Conservation (phyloP, 2,888 invertebrate species). For the Lucinisca nassula region DNA sequence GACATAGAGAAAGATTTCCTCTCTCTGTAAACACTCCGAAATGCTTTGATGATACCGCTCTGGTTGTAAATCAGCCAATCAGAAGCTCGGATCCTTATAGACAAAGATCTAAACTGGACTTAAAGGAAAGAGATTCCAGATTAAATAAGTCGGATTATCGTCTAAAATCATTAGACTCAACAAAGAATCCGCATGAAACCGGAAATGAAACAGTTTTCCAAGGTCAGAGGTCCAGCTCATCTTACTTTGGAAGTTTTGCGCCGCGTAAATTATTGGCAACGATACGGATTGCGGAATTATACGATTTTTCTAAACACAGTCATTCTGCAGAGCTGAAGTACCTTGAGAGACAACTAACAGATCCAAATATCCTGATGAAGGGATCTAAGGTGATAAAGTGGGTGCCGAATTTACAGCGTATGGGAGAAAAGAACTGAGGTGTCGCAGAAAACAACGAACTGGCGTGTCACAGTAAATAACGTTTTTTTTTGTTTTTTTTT, state of each 20-base stretch:
- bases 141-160: neutral
- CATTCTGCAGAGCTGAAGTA: neutral
- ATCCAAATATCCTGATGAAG: neutral
- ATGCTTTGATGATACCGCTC: slow-evolving; percentile 52
- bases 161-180: neutral
- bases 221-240: neutral
- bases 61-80: slow-evolving; percentile 57
- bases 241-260: neutral
- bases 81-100: slow-evolving; percentile 15
- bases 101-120: neutral
- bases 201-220: neutral
- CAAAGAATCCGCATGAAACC: neutral
- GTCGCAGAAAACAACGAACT: neutral
- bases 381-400: slow-evolving; percentile 34
- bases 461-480: neutral
- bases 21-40: slow-evolving; percentile 57
- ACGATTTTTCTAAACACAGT: neutral
- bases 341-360: neutral
- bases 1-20: slow-evolving; percentile 54
- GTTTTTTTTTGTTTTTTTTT: neutral
- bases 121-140: neutral
- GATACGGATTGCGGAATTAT: neutral
- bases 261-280: neutral
- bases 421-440: slow-evolving; percentile 21
- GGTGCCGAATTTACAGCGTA: slow-evolving; percentile 47